Evolutionary conservation across 2,797 vertebrate species (phyloP).

Genomic region (Champsocephalus gunnari): DNA sequence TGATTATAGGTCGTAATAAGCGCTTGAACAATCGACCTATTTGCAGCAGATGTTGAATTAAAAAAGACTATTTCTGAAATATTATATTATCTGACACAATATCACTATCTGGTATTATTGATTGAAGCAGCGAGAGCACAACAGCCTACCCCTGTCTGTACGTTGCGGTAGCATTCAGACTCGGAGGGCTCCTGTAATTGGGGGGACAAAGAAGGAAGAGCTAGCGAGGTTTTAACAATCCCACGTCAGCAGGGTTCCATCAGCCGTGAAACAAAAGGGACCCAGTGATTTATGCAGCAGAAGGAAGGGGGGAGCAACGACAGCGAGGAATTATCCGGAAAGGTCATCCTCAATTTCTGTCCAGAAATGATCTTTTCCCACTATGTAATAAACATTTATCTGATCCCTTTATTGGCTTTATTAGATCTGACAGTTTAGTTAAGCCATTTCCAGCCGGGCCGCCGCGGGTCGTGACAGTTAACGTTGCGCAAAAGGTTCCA

Average conservation of each 20-base stretch:
- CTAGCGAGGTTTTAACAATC: constrained; percentile 73
- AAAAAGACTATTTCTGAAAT: neutral
- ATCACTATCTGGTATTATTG: neutral
- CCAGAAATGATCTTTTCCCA: constrained; percentile 99
- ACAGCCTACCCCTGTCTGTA: constrained; percentile 31
- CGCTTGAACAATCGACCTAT: too few species aligned
- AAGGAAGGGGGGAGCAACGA: constrained; percentile 57
- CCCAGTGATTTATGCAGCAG: constrained; percentile 87
- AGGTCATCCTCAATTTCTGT: constrained; percentile 99
- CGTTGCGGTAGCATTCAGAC: constrained; percentile 36
- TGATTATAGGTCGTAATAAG: too few species aligned
- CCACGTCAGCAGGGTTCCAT: constrained; percentile 80
- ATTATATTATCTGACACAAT: constrained; percentile 4
- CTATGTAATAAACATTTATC: constrained; percentile 99
- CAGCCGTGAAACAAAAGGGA: constrained; percentile 82
- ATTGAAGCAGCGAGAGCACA: constrained; percentile 3
- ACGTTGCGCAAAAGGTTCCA: constrained; percentile 94
- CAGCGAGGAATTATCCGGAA: constrained; percentile 94
- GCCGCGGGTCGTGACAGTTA: constrained; percentile 95
- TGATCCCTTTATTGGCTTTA: constrained; percentile 98
- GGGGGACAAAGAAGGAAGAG: constrained; percentile 64
- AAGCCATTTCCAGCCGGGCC: constrained; percentile 95
- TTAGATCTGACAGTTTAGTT: constrained; percentile 99
- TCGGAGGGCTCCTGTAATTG: constrained; percentile 55
- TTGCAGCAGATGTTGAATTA: neutral